Conservation (phyloP, 2,113 vertebrate species). For the Hippolais icterina region DNA sequence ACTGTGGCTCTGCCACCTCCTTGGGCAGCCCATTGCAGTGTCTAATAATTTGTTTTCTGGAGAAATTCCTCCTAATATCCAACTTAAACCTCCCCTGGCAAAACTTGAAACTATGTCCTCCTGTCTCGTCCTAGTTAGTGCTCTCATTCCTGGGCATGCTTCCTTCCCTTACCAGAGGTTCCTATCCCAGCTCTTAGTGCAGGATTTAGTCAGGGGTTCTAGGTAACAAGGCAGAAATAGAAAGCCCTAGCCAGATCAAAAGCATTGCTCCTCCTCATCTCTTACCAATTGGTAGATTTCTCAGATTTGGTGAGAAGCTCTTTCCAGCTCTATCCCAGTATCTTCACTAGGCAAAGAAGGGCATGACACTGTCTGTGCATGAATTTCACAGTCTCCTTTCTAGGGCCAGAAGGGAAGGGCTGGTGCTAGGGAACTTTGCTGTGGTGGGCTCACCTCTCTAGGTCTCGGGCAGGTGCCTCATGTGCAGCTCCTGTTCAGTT, state of each 20-base stretch:
- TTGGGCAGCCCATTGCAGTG: not conserved
- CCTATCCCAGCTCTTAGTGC: not conserved
- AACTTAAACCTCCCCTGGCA: too few species aligned
- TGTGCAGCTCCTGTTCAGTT: not conserved
- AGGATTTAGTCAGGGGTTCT: not conserved
- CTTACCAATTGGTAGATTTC: not conserved
- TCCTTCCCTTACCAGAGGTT: not conserved
- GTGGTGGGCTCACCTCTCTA: not conserved
- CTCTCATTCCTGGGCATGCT: not conserved
- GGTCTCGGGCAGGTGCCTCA: not conserved
- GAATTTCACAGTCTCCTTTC: not conserved
- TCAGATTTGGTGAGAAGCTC: not conserved
- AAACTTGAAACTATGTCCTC: not conserved
- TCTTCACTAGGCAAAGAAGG: not conserved
- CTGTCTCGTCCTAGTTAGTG: not conserved
- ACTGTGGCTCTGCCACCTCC: not conserved
- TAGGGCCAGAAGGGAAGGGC: too few species aligned
- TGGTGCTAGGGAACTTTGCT: not conserved
- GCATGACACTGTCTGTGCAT: not conserved
- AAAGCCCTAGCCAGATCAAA: not conserved
- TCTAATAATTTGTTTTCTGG: not conserved
- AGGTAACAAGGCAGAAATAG: not conserved
- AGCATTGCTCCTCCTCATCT: rapidly evolving
- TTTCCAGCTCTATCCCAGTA: not conserved
- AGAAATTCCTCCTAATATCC: not conserved